Conservation (phyloP, 2,888 invertebrate species). For the Tetragonisca angustula region DNA sequence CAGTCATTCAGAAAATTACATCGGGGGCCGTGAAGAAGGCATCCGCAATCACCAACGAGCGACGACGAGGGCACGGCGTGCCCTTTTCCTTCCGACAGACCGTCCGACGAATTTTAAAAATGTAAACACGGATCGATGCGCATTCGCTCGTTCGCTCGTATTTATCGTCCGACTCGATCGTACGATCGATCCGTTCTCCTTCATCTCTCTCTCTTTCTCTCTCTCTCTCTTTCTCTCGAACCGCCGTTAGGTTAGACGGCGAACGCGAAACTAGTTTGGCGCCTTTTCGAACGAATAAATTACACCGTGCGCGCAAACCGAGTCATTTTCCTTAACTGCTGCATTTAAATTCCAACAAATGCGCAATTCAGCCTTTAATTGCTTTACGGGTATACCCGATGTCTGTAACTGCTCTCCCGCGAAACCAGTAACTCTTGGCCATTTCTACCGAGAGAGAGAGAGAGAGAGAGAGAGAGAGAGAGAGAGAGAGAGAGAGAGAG, state of each 20-base stretch:
- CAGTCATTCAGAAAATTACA: conserved; percentile 85
- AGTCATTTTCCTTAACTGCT: conserved; percentile 43
- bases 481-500: no score
- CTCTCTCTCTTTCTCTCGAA: not conserved
- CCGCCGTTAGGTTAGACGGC: not conserved
- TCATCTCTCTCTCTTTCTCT: not conserved
- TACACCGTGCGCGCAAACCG: conserved; percentile 13
- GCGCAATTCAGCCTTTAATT: conserved; percentile 44
- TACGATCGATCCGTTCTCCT: not conserved
- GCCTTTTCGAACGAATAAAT: conserved; percentile 41
- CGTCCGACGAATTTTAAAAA: conserved; percentile 56
- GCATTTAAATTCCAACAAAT: conserved; percentile 51
- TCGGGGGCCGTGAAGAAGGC: conserved; percentile 82
- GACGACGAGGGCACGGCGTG: conserved; percentile 56
- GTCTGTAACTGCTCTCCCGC: conserved; percentile 24
- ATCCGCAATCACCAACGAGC: conserved; percentile 73
- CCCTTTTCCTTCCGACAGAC: conserved; percentile 53
- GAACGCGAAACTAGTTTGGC: not conserved
- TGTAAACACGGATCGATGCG: conserved; percentile 39
- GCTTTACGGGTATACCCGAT: conserved; percentile 38
- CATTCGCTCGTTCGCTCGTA: not conserved
- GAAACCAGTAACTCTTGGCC: conserved; percentile 21
- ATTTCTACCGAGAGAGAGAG: not conserved
- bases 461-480: no score
- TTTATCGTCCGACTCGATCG: conserved; percentile 20